Base-by-base conservation (phyloP, 2,888 invertebrate genomes). In the Perithous albicinctus region DNA sequence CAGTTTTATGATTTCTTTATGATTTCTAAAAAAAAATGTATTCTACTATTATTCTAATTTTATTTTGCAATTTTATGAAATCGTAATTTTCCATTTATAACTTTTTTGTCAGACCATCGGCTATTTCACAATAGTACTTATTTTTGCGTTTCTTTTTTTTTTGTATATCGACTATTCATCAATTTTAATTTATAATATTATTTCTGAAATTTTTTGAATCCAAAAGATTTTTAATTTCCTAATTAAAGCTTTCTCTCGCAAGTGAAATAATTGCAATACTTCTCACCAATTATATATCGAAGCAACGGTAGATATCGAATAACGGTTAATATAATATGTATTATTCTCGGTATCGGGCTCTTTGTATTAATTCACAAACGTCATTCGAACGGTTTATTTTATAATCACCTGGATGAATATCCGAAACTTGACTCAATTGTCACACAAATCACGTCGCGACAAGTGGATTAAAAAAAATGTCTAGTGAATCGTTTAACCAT, bases 331-430 rank as follows among this genome's bases (percentile, higher is more conserved):
- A 12, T 4, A 63, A 63, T 35, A 32, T 56, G n/a, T 29, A 6
- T 7, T 48, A n/a, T n/a, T n/a, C n/a, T 56, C 20, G 15, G 7
- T 32, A 67, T 35, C 51, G 48, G 51, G 32, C 12, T 35, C 35
- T 69, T 15, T 1, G 29, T 18, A 59, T 59, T 59, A 15, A 59
- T 66, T 66, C 46, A 15, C 32, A 35, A 69, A 69, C 51, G 32
- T 51, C 51, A 54, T 20, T 54, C 67, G 32, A 61, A 73, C 48
- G 73, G 73, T 20, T 61, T 61, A 32, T 66, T 32, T 10, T 15
- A 32, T 12, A 15, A 48, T 12, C 20, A 7, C 29, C n/a, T n/a
- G 26, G 35, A 35, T 29, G 59, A 32, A 51, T 18, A 46, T 20
- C 32, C 20, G 10, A 46, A 48, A 66, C 46, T 29, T 6, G 15